These are phyloP conservation scores for Menura novaehollandiae DNA, from an alignment of 2,113 vertebrate genomes.

Conservation along the genomic window DNA sequence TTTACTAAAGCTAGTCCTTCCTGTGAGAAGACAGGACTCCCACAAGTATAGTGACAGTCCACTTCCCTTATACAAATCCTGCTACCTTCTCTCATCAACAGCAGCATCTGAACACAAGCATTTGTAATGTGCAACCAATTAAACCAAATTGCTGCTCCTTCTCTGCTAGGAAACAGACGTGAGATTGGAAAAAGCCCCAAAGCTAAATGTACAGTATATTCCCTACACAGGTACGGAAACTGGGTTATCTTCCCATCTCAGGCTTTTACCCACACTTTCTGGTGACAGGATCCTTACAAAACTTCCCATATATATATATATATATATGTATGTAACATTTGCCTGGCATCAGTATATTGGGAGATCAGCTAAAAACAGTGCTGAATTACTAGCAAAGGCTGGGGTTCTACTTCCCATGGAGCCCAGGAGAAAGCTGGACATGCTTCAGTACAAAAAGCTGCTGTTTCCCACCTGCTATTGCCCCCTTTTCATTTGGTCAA, in stretches of 20 bases:
- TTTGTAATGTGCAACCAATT: not conserved
- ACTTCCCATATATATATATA: not conserved
- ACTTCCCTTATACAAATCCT: not conserved
- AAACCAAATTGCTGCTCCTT: not conserved
- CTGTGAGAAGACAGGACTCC: not conserved
- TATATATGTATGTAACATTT: not conserved
- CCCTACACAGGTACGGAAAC: not conserved
- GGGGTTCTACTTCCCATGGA: accelerated
- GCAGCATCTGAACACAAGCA: not conserved
- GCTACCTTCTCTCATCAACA: not conserved
- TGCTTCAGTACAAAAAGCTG: not conserved
- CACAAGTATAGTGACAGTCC: not conserved
- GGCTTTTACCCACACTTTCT: not conserved
- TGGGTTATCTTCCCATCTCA: not conserved
- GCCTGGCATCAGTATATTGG: not conserved
- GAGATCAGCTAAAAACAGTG: not conserved
- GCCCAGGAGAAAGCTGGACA: not conserved
- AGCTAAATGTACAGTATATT: not conserved
- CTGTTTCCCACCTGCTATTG: not conserved
- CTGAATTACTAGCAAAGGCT: not conserved
- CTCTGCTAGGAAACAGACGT: not conserved
- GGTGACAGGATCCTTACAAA: not conserved
- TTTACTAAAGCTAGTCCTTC: not conserved
- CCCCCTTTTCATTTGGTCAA: not conserved
- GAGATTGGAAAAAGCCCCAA: not conserved